Base-by-base conservation (phyloP, 1,140 invertebrate species). In the Meloidogyne floridensis region DNA sequence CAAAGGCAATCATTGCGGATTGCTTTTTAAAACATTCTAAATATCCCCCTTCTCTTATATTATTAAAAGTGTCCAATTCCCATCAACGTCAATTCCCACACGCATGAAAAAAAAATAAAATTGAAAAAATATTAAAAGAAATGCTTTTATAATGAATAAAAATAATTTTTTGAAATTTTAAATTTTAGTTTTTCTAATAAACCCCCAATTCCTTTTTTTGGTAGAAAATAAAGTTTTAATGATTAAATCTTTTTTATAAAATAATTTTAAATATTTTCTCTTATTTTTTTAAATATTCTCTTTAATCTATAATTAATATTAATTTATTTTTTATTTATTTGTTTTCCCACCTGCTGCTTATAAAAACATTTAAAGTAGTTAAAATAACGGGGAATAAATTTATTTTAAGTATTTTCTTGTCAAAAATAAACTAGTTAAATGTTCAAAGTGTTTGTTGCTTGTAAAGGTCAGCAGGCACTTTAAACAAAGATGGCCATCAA, bases 371-470 rank as follows among this genome's bases (percentile, higher is more conserved):
- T 13, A 5, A n/a, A 59, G 4, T 6, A 47, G 47, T 47, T 47
- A 59, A 15, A 59, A 3, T 59, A 59, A 59, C 56, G 56, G 56
- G 13, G 13, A 56, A 10, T 59, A n/a, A 65, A 65, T n/a, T n/a
- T n/a, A 5, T 65, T 65, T 65, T 18, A 65, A 65, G 59, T n/a
- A 5, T 15, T 59, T 59, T 59, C 59, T 65, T 65, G 59, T 65
- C 7, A n/a, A n/a, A 65, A 65, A 7, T n/a, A 7, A 0, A 1
- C 10, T 65, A 47, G 47, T n/a, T 18, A 65, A 65, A 15, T 65
- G n/a, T 65, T n/a, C n/a, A n/a, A 65, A n/a, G 15, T 65, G 59
- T 65, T 65, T 65, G 59, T 65, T 65, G 59, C 10, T 65, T 65
- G 7, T n/a, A 65, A n/a, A 65, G n/a, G n/a, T n/a, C 15, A 15